Evolutionary conservation across 2,797 vertebrate species (phyloP), one percentile per base, ranked within the genome.

Genomic region (Mormyrops attenuatus): DNA sequence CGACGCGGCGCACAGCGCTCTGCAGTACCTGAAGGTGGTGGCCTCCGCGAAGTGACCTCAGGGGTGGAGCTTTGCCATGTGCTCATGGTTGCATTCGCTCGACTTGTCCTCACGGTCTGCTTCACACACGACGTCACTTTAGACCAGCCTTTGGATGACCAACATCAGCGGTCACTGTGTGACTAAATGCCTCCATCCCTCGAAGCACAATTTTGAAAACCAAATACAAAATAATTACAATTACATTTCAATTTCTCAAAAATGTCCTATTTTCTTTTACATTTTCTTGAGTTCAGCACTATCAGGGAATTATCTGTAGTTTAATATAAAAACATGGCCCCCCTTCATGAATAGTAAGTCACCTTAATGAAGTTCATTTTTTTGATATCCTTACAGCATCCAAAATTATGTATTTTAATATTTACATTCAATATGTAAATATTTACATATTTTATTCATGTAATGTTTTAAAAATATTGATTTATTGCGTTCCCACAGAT

Each of bases 1-100:
- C 34, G 95, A 97, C 1, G 96, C 96, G 0, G 96, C 97, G 5
- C 97, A 98, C 93, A 97, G 94, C 69, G 96, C 96, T 7, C 94
- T 97, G 5, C 95, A 97, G 91, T 97, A 97, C 93, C 93, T 97
- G 94, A 97, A 98, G 93, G 97, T 97, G 90, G 94, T 96, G 94
- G 94, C 94, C 0, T 92, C 94, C 88, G 91, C 66, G 90, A 96
- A 96, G 93, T 96, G 91, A 57, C 50, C 52, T n/a, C 4, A 11
- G 50, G 53, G 22, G 50, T 20, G 30, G 52, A 17, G 52, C 13
- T 11, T 8, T 73, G 69, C 66, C 34, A 41, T 5, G 1, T 17
- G 66, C 5, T 17, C 30, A 34, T 3, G 26, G 66, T 34, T 13
- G 66, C 30, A 0, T 15, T 34, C 5, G 66, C 11, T 73, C 30